phyloP scores from a whole-genome alignment of 2,113 vertebrate species.

The Mastomys coucha region DNA sequence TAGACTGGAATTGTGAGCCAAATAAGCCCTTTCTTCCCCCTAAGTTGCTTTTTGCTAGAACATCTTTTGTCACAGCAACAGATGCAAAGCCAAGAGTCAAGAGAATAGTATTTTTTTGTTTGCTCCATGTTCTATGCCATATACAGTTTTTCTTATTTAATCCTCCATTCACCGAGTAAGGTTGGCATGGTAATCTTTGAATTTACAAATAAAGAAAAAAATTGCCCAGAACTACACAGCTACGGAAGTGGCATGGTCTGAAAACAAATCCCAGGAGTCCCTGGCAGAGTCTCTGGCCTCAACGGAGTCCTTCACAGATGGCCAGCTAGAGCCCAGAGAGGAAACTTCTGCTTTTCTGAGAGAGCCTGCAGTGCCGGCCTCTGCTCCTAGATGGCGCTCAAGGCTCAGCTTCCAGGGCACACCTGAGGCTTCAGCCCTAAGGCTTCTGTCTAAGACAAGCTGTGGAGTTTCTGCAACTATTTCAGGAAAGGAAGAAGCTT shows the following conservation, averaged over 20 bases:
- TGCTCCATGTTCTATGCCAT: neutral
- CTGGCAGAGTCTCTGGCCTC: rapidly evolving
- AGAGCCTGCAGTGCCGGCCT: conserved; percentile 11
- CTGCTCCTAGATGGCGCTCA: conserved; percentile 74
- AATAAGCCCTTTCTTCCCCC: neutral
- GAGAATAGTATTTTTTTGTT: neutral
- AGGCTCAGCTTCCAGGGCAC: conserved; percentile 48
- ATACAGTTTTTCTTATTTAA: neutral
- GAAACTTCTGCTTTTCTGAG: neutral
- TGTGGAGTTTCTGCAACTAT: conserved; percentile 52
- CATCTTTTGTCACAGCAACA: neutral
- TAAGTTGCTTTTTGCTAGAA: neutral
- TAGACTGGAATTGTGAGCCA: neutral
- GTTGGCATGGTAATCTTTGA: neutral
- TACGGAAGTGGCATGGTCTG: neutral
- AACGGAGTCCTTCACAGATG: neutral
- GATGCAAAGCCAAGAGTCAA: neutral
- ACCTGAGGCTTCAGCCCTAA: neutral
- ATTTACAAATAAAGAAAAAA: neutral
- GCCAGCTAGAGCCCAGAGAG: neutral
- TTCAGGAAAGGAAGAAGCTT: conserved; percentile 66
- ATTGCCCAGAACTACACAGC: neutral
- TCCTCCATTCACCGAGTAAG: neutral
- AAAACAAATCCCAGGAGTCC: neutral
- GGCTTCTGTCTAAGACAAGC: conserved; percentile 36